Base-by-base conservation (phyloP, 2,888 invertebrate species). In the Byasa hedistus region DNA sequence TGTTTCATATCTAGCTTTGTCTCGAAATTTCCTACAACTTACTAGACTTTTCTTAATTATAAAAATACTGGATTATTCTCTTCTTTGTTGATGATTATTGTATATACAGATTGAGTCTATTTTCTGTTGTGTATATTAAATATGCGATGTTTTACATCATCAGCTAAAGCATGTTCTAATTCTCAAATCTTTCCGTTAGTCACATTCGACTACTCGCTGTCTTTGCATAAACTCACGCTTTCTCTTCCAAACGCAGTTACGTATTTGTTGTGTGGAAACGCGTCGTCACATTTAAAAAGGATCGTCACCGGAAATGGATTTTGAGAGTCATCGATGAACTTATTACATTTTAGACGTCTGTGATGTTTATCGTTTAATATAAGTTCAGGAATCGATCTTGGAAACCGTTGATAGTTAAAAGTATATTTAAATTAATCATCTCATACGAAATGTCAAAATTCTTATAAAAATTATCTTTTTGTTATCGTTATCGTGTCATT, bases 211-310 rank as follows among this genome's bases (percentile, higher is more conserved):
- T 36, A 19, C 27, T 62, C 39, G 17, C 56, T 24, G 12, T 44
- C 52, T 54, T 62, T 54, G 27, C 24, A 57, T 58, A 60, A 60
- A 64, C 56, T n/a, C 51, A 32, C 22, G 52, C 63, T 60, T 64
- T 62, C 67, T 32, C 51, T 63, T 67, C 60, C 55, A 56, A 60
- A 55, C 67, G 64, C 59, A 67, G 48, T 59, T 39, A 63, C 56
- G 36, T 57, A 61, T 65, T 32, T 62, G 62, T 58, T 19, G 24
- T 66, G 54, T 32, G 5, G 58, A 48, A 58, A 52, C 44, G 19
- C 21, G 22, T 51, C 10, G 15, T 60, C 17, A 15, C 58, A 65
- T 59, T 64, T 27, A 36, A 54, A 24, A 54, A 59, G 64, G 58
- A 54, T 17, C n/a, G 60, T n/a, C 51, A n/a, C 8, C 22, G 52